These are phyloP conservation scores for Brachyhypopomus occidentalis DNA, from an alignment of 2,113 vertebrate genomes.

Conservation along the genomic window DNA sequence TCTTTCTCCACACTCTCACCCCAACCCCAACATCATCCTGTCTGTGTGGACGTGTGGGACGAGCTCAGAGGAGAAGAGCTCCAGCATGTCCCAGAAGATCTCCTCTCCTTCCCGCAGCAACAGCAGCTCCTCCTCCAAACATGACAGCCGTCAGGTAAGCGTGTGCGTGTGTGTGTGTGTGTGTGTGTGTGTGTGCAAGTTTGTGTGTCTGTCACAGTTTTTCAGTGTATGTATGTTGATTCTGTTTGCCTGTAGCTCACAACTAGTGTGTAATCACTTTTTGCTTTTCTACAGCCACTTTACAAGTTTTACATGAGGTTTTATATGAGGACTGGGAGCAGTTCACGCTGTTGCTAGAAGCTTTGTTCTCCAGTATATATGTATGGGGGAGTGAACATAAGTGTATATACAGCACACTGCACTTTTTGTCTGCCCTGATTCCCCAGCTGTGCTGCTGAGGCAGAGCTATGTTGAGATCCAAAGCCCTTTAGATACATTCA, in stretches of 20 bases:
- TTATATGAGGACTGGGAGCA: neutral
- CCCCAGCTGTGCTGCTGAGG: neutral
- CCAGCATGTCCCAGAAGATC: conserved; percentile 85
- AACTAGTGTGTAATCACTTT: neutral
- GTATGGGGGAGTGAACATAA: neutral
- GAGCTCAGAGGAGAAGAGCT: conserved; percentile 86
- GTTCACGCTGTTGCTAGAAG: neutral
- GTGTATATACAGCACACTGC: neutral
- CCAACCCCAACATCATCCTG: neutral
- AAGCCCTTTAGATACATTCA: neutral
- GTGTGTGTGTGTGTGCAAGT: neutral
- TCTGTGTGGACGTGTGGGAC: conserved; percentile 56
- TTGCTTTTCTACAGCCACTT: neutral
- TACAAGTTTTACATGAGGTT: too few relatives aligned
- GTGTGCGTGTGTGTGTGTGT: neutral
- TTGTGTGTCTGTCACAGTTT: neutral
- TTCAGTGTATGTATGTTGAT: too few relatives aligned
- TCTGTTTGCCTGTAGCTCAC: neutral
- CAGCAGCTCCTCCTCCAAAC: conserved; percentile 94
- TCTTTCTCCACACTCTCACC: neutral
- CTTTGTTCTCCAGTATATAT: conserved; percentile 1
- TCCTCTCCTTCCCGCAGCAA: conserved; percentile 91
- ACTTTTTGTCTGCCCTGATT: neutral
- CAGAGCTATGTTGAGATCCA: neutral
- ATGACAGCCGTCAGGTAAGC: conserved; percentile 91